A percentile compares a stretch with the other conserved stretches of the same genome.
phyloP scores from a whole-genome alignment of 2,797 vertebrate species.

The Aviceda cuculoides region DNA sequence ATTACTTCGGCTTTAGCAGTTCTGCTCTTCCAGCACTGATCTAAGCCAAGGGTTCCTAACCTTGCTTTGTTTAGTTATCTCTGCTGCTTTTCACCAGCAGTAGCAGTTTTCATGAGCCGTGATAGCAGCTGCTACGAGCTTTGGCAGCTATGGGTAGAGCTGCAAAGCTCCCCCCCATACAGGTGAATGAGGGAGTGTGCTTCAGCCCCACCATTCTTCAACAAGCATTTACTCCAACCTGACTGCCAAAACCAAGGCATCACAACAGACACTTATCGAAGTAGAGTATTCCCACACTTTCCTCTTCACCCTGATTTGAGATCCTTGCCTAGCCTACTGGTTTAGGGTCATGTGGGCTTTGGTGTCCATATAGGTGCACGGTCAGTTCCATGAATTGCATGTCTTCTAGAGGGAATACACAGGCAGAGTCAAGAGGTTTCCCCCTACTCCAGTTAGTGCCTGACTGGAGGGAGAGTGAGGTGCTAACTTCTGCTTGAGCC shows the following conservation, averaged over 20 bases:
- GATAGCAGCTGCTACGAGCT: background rate
- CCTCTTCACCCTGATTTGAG: background rate
- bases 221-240: background rate
- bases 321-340: background rate
- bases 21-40: background rate
- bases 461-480: background rate
- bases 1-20: background rate
- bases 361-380: background rate
- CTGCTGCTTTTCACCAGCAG: background rate
- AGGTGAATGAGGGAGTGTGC: background rate
- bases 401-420: background rate
- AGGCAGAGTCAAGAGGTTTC: background rate
- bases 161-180: background rate
- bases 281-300: background rate
- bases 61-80: background rate
- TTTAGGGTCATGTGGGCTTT: background rate
- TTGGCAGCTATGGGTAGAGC: background rate
- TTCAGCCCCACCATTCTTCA: background rate
- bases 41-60: background rate
- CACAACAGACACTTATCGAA: fast-evolving
- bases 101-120: background rate
- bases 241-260: background rate
- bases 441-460: background rate
- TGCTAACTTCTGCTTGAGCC: background rate
- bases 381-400: background rate